A percentile compares a stretch with the other conserved stretches of the same genome.
These are phyloP conservation scores for Lucilia sericata DNA, from an alignment of 1,140 invertebrate species.

Conservation along the genomic window DNA sequence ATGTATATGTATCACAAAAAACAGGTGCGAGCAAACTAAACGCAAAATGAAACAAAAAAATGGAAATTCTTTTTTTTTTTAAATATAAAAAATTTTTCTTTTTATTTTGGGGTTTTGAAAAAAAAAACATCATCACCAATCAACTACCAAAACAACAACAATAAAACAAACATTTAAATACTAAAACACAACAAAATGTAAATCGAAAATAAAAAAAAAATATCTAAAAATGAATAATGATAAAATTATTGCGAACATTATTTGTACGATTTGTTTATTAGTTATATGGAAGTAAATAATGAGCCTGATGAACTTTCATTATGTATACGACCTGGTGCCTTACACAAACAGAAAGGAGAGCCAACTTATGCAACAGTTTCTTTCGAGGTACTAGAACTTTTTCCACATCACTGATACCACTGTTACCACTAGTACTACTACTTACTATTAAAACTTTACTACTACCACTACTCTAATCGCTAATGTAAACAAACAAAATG, in stretches of 20 bases:
- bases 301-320: constrained; percentile 62
- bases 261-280: constrained; percentile 46
- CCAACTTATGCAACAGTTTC: constrained; percentile 49
- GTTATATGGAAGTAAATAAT: constrained; percentile 62
- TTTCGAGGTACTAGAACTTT: constrained; percentile 49
- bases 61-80: not conserved
- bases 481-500: not conserved
- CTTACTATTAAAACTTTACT: not conserved
- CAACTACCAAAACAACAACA: not conserved
- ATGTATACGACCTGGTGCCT: constrained; percentile 63
- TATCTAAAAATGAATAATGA: constrained; percentile 14
- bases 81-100: not conserved
- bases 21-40: constrained; percentile 21
- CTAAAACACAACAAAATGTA: not conserved
- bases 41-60: not conserved
- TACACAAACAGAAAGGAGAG: constrained; percentile 60
- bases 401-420: not conserved
- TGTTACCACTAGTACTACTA: not conserved
- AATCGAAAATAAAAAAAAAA: not conserved
- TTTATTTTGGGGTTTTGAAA: not conserved
- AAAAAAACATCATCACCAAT: not conserved
- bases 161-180: constrained; percentile 2
- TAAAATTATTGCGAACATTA: not conserved
- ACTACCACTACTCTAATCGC: not conserved
- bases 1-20: not conserved